Percentiles rank a stretch among this genome's conserved stretches.
Conservation (phyloP, 2,797 vertebrate genomes). For the Acanthurus leucopareius region DNA sequence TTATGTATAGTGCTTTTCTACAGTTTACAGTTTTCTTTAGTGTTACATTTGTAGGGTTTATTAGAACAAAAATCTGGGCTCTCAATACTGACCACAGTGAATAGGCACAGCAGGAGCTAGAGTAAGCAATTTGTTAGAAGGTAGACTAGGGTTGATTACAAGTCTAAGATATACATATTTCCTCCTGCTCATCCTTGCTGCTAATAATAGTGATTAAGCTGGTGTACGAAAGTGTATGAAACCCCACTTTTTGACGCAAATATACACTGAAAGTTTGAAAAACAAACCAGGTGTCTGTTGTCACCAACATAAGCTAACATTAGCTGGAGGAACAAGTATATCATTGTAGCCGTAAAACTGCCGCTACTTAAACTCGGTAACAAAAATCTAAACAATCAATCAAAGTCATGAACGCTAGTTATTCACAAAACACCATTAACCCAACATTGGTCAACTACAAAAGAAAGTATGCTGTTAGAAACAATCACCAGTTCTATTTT, state of each 20-base stretch:
- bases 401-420: neutral
- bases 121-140: neutral
- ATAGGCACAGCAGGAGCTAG: conserved; percentile 8
- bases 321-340: conserved; percentile 14
- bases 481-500: neutral
- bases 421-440: accelerated
- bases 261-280: neutral
- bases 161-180: neutral
- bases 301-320: conserved; percentile 22
- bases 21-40: neutral
- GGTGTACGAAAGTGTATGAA: neutral
- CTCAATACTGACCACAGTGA: neutral
- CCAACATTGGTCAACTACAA: neutral
- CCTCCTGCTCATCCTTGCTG: neutral
- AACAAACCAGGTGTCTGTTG: conserved; percentile 18
- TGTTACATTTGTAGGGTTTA: neutral
- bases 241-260: neutral
- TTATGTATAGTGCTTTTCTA: neutral
- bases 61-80: neutral
- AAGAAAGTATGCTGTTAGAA: neutral
- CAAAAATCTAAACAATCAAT: neutral
- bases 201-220: neutral
- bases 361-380: neutral
- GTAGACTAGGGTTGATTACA: neutral
- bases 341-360: neutral